Percentiles rank a stretch among this genome's conserved stretches.
phyloP scores from a whole-genome alignment of 2,113 vertebrate genomes.

The Malaclemys terrapin region DNA sequence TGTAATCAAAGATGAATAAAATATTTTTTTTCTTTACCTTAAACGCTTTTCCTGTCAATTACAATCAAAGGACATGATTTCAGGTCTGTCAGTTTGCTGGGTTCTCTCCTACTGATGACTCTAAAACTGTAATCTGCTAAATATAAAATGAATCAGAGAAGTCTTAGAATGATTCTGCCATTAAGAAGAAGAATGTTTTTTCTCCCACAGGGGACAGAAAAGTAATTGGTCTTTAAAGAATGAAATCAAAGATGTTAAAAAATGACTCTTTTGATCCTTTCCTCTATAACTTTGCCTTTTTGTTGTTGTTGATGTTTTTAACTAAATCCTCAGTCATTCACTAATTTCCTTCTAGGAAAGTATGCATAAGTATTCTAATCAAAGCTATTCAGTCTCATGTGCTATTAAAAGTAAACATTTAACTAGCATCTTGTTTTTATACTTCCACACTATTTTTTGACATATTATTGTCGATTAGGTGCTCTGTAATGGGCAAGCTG shows the following conservation, averaged over 20 bases:
- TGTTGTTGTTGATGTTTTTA: neutral
- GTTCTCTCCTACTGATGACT: slow-evolving; percentile 85
- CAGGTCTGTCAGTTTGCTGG: slow-evolving; percentile 82
- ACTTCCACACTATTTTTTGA: slow-evolving; percentile 57
- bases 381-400: slow-evolving; percentile 67
- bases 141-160: slow-evolving; percentile 87
- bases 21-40: slow-evolving; percentile 87
- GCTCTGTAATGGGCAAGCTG: slow-evolving; percentile 66
- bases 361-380: slow-evolving; percentile 66
- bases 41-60: slow-evolving; percentile 92
- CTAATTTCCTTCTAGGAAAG: slow-evolving; percentile 62
- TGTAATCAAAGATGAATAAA: slow-evolving; percentile 91
- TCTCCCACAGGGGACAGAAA: slow-evolving; percentile 81
- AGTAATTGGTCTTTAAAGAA: slow-evolving; percentile 87
- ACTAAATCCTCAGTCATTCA: slow-evolving; percentile 51
- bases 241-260: slow-evolving; percentile 83
- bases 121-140: slow-evolving; percentile 87
- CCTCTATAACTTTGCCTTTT: slow-evolving; percentile 55
- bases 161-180: slow-evolving; percentile 86
- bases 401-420: slow-evolving; percentile 76
- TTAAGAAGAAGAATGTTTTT: slow-evolving; percentile 81
- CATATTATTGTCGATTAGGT: slow-evolving; percentile 56
- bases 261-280: slow-evolving; percentile 75
- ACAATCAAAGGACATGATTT: slow-evolving; percentile 93
- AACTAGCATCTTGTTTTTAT: slow-evolving; percentile 66